Evolutionary conservation across 1,140 invertebrate species (phyloP), one percentile per base, ranked within the genome.

Genomic region (Drosophila sechellia): DNA sequence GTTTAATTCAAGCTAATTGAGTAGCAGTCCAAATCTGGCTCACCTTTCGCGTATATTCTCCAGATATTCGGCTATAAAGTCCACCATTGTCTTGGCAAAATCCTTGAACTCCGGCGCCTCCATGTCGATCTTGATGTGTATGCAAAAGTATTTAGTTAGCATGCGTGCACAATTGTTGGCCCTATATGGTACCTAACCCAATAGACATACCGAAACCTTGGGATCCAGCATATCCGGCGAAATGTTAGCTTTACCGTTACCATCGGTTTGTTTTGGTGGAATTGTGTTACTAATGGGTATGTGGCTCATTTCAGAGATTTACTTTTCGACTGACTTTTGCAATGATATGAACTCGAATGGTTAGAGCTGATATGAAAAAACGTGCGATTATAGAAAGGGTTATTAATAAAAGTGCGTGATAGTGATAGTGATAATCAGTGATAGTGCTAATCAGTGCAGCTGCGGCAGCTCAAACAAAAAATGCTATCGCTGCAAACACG

Each of bases 1-100:
- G 57, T 76, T 75, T 61, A 77, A 79, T 76, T 79, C 31, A 80
- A 54, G 57, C 65, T 53, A 77, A 76, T 77, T 63, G 43, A 57
- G 31, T 35, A 12, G 35, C 15, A 22, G 20, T 22, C 42, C n/a
- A 13, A n/a, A 39, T 17, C 10, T 46, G 68, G 52, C 87, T 93
- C 93, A 97, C 96, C 96, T 95, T 79, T 96, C 96, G 90, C 96
- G 94, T 76, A 97, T 96, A 77, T 96, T 97, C 92, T 96, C 96
- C 92, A 97, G 92, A 93, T 98, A 98, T 77, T 97, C 94, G 4
- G 95, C 95, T 50, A 97, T 96, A 89, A 96, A 97, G 74, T 97
- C 95, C 1, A 95, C 94, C 96, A 97, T 97, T 56, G 95, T 94
- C 80, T 95, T 95, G 53, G 95, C 95, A 91, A 96, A 96, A 61